phyloP scores from a whole-genome alignment of 2,113 vertebrate species.

The Antechinus flavipes region DNA sequence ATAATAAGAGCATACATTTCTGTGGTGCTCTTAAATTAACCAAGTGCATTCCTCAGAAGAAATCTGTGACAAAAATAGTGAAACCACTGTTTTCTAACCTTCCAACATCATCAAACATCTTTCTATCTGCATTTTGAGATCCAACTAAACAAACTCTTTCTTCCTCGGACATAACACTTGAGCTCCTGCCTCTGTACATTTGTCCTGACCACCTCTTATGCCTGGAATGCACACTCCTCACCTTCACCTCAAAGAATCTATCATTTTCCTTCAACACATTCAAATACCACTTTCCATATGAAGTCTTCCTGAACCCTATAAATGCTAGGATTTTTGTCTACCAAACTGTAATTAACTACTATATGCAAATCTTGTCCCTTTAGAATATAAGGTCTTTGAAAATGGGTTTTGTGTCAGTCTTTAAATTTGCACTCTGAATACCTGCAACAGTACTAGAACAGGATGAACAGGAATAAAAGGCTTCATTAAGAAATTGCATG shows the following conservation, averaged over 20 bases:
- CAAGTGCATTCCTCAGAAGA: no score
- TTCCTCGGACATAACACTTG: no score
- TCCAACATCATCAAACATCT: no score
- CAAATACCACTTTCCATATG: background rate
- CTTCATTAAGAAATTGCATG: no score
- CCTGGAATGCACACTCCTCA: background rate
- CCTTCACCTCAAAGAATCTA: background rate
- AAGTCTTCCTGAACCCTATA: background rate
- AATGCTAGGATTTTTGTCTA: background rate
- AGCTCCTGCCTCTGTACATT: background rate
- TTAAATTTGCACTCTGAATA: background rate
- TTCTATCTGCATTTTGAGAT: no score
- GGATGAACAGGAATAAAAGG: no score
- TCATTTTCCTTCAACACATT: background rate
- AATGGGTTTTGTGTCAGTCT: background rate
- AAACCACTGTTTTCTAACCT: no score
- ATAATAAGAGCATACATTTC: no score
- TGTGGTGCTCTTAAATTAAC: no score
- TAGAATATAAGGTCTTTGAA: background rate
- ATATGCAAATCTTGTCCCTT: background rate
- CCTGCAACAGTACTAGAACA: background rate
- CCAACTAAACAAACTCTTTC: background rate
- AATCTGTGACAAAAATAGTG: no score
- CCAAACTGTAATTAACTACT: background rate
- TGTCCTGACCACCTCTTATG: background rate